phyloP scores from a whole-genome alignment of 2,113 vertebrate genomes.

The Brachyistius frenatus region DNA sequence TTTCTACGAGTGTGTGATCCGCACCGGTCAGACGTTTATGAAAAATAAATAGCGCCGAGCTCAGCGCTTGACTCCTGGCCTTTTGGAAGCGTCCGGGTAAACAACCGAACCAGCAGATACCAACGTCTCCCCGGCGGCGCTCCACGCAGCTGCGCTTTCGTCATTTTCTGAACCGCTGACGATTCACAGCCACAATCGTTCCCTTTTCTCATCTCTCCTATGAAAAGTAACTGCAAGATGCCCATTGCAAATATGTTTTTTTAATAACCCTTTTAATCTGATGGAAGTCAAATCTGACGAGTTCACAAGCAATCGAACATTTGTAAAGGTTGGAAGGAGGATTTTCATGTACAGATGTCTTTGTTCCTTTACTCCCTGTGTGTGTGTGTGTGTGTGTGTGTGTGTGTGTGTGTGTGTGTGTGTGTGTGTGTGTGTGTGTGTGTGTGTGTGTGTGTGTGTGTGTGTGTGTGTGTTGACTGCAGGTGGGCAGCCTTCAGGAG shows the following conservation, averaged over 20 bases:
- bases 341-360: background rate
- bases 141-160: background rate
- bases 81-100: constrained; percentile 38
- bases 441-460: constrained; percentile 4
- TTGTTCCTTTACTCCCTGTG: background rate
- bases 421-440: too few species aligned
- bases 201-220: background rate
- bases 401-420: background rate
- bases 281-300: too few species aligned
- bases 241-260: background rate
- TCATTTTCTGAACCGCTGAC: background rate
- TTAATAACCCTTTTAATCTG: background rate
- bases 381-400: constrained; percentile 15
- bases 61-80: constrained; percentile 44
- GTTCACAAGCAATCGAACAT: too few species aligned
- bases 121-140: background rate
- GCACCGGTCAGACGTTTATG: constrained; percentile 32
- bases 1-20: background rate
- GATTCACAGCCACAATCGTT: background rate
- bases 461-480: background rate
- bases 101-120: constrained; percentile 1
- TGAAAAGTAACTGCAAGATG: background rate
- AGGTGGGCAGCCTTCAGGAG: constrained; percentile 39
- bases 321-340: too few species aligned
- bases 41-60: constrained; percentile 59